Evolutionary conservation across 1,140 invertebrate species (phyloP), one percentile per base, ranked within the genome.

Genomic region (Ephestia elutella): DNA sequence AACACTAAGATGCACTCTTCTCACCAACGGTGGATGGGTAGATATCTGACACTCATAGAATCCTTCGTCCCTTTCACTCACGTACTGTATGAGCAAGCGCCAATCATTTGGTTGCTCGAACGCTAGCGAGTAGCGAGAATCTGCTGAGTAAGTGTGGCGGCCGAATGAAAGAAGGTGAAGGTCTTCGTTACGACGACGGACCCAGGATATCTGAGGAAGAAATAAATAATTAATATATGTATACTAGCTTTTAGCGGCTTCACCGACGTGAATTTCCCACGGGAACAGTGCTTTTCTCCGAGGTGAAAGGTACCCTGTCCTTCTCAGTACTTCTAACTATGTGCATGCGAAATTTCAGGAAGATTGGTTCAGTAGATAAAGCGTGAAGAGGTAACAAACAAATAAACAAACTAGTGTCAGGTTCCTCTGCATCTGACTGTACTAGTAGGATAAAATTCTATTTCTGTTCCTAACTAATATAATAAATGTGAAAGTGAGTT

Each of bases 21-120:
- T 90, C 58, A 94, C 92, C 61, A 94, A 87, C 54, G 94, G 93
- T 10, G 94, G 94, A 87, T 95, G 93, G 28, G 92, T 92, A 30
- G 93, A 95, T 66, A 95, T 92, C 90, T 95, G 94, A 76, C 94
- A 95, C 78, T 95, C 94, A 84, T 95, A 95, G 68, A 91, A 89
- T 32, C 94, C 94, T 64, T 93, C 92, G 78, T 96, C 94, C 18
- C 92, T 88, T 73, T 94, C 92, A 61, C 92, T 94, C 50, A 93
- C 93, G 70, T 92, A 93, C 81, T 92, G 91, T 48, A 95, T 91
- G 60, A 92, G 90, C 64, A 95, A 81, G 66, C 93, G 91, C 94
- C 94, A 95, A 77, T 95, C 92, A 82, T 95, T 94, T n/a, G 93
- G 94, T 57, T 92, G 91, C 81, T 93, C 91, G 74, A 92, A 93